Percentiles rank a stretch among this genome's conserved stretches.
These are phyloP conservation scores for Aphidius colemani DNA, from an alignment of 2,888 invertebrate species.

Conservation along the genomic window DNA sequence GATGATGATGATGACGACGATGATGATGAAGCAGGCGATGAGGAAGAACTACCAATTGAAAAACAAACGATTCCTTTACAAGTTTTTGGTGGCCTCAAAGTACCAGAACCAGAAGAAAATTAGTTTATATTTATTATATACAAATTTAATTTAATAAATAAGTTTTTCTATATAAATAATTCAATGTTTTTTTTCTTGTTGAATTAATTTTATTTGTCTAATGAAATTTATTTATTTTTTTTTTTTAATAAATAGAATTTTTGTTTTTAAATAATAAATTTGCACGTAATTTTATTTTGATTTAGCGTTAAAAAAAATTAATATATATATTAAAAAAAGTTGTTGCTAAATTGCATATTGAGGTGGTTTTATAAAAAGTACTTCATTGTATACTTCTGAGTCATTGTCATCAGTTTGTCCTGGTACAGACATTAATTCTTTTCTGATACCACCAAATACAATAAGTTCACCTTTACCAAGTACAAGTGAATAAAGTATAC, in stretches of 20 bases:
- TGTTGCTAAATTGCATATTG: constrained; percentile 51
- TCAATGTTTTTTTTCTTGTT: not conserved
- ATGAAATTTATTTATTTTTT: not conserved
- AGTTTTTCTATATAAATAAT: not conserved
- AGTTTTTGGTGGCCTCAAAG: constrained; percentile 84
- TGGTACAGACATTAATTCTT: constrained; percentile 70
- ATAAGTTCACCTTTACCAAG: constrained; percentile 90
- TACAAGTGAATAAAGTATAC: constrained; percentile 87
- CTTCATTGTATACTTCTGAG: constrained; percentile 56
- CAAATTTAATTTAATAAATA: constrained; percentile 8
- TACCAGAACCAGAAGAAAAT: constrained; percentile 49
- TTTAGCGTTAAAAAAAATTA: not conserved
- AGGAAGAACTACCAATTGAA: constrained; percentile 73
- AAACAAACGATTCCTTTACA: constrained; percentile 86
- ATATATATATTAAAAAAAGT: not conserved
- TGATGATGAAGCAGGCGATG: constrained; percentile 63
- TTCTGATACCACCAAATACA: constrained; percentile 95
- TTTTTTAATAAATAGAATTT: not conserved
- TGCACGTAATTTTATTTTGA: not conserved
- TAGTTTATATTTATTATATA: constrained; percentile 3
- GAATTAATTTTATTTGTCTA: not conserved
- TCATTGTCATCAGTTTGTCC: constrained; percentile 50
- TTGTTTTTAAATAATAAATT: not conserved
- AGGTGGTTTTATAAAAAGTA: constrained; percentile 56
- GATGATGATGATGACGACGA: constrained; percentile 70